phyloP scores from a whole-genome alignment of 2,113 vertebrate species.

The Pholis gunnellus region DNA sequence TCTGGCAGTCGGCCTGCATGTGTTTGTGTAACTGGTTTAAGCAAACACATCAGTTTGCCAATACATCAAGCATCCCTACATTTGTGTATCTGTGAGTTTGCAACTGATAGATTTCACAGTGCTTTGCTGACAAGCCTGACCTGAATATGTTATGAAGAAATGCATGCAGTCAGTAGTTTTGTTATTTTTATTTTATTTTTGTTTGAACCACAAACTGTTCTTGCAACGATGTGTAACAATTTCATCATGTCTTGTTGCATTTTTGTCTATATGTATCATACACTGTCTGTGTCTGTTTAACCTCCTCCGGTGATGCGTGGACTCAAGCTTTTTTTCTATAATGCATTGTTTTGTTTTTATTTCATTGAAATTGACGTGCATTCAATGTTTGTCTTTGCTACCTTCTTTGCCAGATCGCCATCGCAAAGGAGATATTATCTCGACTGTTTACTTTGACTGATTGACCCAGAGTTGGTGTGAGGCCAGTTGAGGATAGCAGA shows the following conservation, averaged over 20 bases:
- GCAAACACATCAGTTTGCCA: conserved; percentile 13
- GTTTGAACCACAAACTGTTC: not conserved
- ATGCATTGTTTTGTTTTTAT: not conserved
- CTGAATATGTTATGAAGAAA: not conserved
- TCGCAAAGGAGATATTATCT: not conserved
- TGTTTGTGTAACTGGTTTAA: conserved; percentile 9
- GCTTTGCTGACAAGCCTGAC: not conserved
- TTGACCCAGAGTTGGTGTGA: not conserved
- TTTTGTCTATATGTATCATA: not conserved
- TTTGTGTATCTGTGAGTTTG: not conserved
- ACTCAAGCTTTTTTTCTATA: not conserved
- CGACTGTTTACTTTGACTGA: conserved; percentile 6
- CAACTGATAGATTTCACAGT: not conserved
- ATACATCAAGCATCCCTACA: conserved; percentile 19
- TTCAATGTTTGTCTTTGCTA: not conserved
- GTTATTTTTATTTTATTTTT: not conserved
- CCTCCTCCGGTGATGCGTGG: not conserved
- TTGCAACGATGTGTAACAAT: not conserved
- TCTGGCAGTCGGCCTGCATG: conserved; percentile 38
- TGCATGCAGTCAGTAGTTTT: not conserved
- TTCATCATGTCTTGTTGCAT: not conserved
- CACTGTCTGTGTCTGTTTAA: not conserved
- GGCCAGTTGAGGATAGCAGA: not conserved
- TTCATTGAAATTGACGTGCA: not conserved
- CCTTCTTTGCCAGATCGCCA: not conserved